These are phyloP conservation scores for Heliconius himera DNA, from an alignment of 1,140 invertebrate species.

Conservation along the genomic window DNA sequence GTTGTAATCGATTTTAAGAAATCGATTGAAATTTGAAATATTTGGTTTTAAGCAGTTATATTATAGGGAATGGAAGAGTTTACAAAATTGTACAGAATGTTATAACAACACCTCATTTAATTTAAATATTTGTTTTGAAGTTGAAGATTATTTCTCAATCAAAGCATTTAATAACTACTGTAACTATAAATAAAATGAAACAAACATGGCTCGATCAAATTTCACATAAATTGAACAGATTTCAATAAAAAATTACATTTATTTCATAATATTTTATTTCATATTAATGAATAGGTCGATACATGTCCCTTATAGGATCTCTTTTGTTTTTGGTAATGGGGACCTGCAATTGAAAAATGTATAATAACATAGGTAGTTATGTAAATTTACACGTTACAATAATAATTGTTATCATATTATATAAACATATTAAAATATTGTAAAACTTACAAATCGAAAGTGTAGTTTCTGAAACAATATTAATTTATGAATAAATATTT, in stretches of 20 bases:
- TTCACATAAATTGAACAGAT: background rate
- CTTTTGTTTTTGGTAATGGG: background rate
- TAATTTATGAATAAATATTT: background rate
- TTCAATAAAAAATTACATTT: background rate
- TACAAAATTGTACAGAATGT: too few species aligned
- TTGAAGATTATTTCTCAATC: too few species aligned
- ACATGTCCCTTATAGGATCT: background rate
- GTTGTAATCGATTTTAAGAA: too few species aligned
- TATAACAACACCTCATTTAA: too few species aligned
- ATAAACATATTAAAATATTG: background rate
- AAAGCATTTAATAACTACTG: too few species aligned
- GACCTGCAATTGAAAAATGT: background rate
- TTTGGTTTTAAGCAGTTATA: too few species aligned
- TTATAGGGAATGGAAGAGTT: too few species aligned
- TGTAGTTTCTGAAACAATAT: constrained; percentile 3
- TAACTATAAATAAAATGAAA: too few species aligned
- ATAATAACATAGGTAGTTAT: background rate
- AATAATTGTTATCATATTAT: background rate
- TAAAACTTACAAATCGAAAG: constrained; percentile 4
- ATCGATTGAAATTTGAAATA: too few species aligned
- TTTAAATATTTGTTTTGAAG: too few species aligned
- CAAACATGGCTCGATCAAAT: background rate
- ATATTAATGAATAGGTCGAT: background rate
- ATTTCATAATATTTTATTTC: constrained; percentile 6
- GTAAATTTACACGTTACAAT: background rate